These are phyloP conservation scores for Margarornis squamiger DNA, from an alignment of 2,797 vertebrate genomes.

Conservation along the genomic window DNA sequence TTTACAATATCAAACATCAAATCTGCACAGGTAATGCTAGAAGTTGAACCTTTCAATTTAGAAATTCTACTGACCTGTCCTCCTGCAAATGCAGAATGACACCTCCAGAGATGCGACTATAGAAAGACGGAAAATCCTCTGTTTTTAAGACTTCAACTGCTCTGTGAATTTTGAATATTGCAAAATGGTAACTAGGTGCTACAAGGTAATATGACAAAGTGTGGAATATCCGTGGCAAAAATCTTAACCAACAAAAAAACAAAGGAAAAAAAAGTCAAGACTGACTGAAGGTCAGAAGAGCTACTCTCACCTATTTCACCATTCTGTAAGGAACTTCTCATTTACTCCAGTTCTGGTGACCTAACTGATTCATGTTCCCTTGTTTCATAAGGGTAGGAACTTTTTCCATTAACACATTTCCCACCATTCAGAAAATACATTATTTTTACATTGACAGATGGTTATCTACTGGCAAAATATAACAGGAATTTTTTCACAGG, in stretches of 20 bases:
- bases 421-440: neutral
- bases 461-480: neutral
- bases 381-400: neutral
- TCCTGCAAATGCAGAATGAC: neutral
- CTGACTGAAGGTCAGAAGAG: neutral
- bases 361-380: neutral
- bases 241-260: neutral
- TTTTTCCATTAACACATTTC: neutral
- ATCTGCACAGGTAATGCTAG: neutral
- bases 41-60: neutral
- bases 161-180: neutral
- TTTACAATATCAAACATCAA: neutral
- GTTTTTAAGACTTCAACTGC: neutral
- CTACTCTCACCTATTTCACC: neutral
- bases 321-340: neutral
- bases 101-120: neutral
- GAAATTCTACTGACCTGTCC: neutral
- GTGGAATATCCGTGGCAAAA: neutral
- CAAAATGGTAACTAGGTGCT: neutral
- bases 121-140: neutral
- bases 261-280: neutral
- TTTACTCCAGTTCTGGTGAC: neutral
- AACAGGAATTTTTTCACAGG: neutral
- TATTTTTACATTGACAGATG: neutral
- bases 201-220: neutral